A percentile compares a stretch with the other conserved stretches of the same genome.
Conservation (phyloP, 2,888 invertebrate genomes). For the Oligia latruncula region DNA sequence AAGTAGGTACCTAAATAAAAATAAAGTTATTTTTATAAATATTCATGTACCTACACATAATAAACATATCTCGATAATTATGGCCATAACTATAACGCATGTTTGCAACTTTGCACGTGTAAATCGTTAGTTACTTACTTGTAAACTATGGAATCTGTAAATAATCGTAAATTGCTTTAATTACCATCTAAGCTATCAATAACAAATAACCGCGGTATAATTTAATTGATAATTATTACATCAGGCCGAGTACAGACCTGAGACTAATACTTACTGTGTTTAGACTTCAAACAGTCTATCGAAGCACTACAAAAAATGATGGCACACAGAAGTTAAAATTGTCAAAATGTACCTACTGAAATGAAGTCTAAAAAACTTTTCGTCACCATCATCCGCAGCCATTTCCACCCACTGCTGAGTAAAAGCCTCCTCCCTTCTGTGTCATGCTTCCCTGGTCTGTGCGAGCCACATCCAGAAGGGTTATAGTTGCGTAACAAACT, state of each 20-base stretch:
- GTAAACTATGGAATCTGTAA: neutral
- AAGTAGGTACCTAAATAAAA: neutral
- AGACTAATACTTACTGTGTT: neutral
- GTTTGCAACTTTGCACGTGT: no score
- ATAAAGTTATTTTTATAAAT: neutral
- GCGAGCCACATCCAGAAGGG: neutral
- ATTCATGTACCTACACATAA: neutral
- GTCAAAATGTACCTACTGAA: neutral
- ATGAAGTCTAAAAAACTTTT: neutral
- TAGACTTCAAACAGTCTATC: neutral
- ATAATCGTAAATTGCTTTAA: neutral
- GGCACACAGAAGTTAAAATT: neutral
- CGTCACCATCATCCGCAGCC: no score
- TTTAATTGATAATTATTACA: neutral
- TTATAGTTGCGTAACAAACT: neutral
- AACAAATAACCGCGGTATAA: neutral
- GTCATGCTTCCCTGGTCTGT: neutral
- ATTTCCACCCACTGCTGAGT: no score
- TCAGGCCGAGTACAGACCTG: neutral
- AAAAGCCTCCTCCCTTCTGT: neutral
- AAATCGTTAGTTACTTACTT: neutral
- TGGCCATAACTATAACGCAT: neutral
- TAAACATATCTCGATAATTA: neutral
- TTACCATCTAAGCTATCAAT: slow-evolving; percentile 2
- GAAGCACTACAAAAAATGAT: neutral